Percentiles rank a stretch among this genome's conserved stretches.
These are phyloP conservation scores for Diarsia mendica DNA, from an alignment of 2,888 invertebrate species.

Conservation along the genomic window DNA sequence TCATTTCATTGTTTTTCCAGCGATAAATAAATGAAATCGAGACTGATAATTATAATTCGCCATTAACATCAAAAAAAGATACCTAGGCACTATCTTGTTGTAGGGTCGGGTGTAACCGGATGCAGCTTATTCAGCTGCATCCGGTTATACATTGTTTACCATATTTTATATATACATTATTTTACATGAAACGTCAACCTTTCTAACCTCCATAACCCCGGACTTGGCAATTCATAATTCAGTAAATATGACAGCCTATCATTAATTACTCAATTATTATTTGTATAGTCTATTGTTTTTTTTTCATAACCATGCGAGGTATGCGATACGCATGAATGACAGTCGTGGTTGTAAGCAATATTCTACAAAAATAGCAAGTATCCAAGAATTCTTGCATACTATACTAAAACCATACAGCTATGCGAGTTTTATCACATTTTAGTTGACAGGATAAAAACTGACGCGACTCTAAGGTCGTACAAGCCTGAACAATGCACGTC, in stretches of 20 bases:
- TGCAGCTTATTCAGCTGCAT: no score
- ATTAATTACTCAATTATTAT: no score
- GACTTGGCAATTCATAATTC: no score
- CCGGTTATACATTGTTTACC: no score
- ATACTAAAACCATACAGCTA: background rate
- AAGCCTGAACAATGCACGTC: conserved; percentile 70
- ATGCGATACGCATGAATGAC: no score
- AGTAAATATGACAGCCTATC: no score
- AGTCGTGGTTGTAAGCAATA: background rate
- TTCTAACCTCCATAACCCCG: no score
- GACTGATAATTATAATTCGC: background rate
- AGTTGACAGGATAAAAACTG: conserved; percentile 31
- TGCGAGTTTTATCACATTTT: background rate
- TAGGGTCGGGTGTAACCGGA: no score
- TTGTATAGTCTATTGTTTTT: no score
- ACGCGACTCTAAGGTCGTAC: conserved; percentile 71
- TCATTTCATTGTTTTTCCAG: background rate
- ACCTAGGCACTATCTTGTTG: background rate
- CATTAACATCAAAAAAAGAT: background rate
- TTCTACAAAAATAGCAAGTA: background rate
- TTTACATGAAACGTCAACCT: no score
- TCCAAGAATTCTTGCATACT: background rate
- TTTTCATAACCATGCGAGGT: no score
- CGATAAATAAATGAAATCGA: background rate
- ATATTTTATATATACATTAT: no score